Base-by-base conservation (phyloP, 2,888 invertebrate species). In the Lycia hirtaria region DNA sequence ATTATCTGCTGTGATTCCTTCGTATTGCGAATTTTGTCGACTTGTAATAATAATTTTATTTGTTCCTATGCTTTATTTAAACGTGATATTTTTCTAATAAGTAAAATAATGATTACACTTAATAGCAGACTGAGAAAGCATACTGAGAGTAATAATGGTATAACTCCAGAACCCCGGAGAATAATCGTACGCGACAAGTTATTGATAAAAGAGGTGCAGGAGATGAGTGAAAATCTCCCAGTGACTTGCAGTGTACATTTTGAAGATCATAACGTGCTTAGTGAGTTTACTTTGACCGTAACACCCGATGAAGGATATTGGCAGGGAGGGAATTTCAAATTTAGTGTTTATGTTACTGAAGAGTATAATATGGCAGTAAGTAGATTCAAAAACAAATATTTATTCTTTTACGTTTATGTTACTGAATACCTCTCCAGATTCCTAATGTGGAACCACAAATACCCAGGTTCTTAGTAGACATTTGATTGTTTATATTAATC, bases 331-430 rank as follows among this genome's bases (percentile, higher is more conserved):
- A 94, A 93, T 69, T 99, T 98, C 88, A 93, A 94, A 80, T 99
- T 99, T 87, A 94, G 95, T 77, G 94, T 98, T 69, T 93, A 93
- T 76, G 97, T 98, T 56, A 96, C 98, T 19, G 98, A 98, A 79
- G 98, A 98, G 68, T 98, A 98, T 93, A 98, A 98, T 88, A 98
- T 98, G 95, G 96, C 96, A 85, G 98, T 98, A 93, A 94, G 95
- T 94, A 76, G 12, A 19, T 30, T 35, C 14, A 15, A 15, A 28
- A 28, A n/a, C n/a, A 9, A 28, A 28, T 28, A 28, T n/a, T n/a
- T 28, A 28, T 3, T 28, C 28, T 3, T 3, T 9, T 9, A n/a
- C 28, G 9, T 7, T 28, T 28, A 10, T 5, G 9, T 7, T 5
- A 9, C 10, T 1, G n/a, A 28, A 3, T 7, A 9, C 9, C 9